Conservation (phyloP, 2,797 vertebrate species). For the Gymnocypris eckloni region DNA sequence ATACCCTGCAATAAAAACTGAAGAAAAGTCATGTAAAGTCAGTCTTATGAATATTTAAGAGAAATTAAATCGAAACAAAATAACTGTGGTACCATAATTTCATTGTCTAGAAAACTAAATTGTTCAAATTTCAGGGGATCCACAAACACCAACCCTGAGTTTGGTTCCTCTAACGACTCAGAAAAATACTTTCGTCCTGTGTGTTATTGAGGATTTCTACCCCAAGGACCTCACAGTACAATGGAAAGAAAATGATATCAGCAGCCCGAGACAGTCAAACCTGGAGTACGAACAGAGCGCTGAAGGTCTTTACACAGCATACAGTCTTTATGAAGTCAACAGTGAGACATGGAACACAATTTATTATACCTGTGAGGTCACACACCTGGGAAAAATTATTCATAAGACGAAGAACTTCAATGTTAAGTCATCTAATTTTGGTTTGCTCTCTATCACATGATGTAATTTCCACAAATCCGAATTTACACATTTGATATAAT, state of each 20-base stretch:
- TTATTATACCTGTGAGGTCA: constrained; percentile 2
- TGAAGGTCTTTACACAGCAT: neutral
- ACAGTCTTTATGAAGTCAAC: neutral
- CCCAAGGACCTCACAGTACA: neutral
- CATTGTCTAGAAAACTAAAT: neutral
- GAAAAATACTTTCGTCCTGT: constrained; percentile 1
- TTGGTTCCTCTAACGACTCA: neutral
- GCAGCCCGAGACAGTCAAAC: neutral
- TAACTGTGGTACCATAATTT: neutral
- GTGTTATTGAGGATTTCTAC: constrained; percentile 13
- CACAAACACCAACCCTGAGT: neutral
- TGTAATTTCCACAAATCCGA: neutral
- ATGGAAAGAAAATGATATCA: neutral
- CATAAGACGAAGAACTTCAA: neutral
- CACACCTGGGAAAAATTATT: rapidly evolving
- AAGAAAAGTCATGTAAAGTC: neutral
- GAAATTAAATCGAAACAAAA: too few relatives aligned
- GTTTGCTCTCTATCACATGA: neutral
- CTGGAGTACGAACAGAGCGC: neutral
- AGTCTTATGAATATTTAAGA: neutral
- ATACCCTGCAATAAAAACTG: neutral
- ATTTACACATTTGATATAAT: neutral
- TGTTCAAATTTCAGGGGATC: neutral
- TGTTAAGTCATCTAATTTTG: neutral
- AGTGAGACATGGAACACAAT: neutral